Conservation (phyloP, 2,797 vertebrate genomes). For the Bradypus variegatus region DNA sequence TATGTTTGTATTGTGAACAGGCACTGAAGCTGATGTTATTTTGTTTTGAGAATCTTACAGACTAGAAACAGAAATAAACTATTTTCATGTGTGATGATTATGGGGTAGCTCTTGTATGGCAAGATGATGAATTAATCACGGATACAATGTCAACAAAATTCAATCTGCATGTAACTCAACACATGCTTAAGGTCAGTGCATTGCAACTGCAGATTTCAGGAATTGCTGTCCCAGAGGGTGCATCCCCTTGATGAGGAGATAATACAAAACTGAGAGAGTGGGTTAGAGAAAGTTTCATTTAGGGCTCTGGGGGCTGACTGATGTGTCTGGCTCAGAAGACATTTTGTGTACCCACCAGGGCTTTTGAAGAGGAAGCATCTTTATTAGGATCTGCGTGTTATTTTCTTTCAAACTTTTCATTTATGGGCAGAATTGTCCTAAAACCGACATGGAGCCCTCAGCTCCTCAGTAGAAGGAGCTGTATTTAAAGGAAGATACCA, state of each 20-base stretch:
- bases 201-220: not conserved
- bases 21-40: constrained; percentile 70
- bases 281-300: not conserved
- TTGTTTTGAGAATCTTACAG: constrained; percentile 69
- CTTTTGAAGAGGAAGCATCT: not conserved
- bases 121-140: not conserved
- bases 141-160: not conserved
- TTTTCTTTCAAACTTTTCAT: not conserved
- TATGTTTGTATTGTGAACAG: constrained; percentile 70
- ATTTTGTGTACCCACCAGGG: not conserved
- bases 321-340: not conserved
- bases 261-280: not conserved
- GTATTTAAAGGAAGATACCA: not conserved
- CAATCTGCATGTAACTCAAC: not conserved
- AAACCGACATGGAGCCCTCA: not conserved
- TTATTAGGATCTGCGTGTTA: not conserved
- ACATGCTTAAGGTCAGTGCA: not conserved
- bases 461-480: not conserved
- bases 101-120: constrained; percentile 7
- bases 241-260: not conserved
- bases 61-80: constrained; percentile 79
- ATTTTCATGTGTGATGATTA: constrained; percentile 74
- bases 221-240: accelerated
- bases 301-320: not conserved
- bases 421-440: not conserved